Evolutionary conservation across 1,140 invertebrate genomes (phyloP), one percentile per base, ranked within the genome.

Genomic region (Cydia splendana): DNA sequence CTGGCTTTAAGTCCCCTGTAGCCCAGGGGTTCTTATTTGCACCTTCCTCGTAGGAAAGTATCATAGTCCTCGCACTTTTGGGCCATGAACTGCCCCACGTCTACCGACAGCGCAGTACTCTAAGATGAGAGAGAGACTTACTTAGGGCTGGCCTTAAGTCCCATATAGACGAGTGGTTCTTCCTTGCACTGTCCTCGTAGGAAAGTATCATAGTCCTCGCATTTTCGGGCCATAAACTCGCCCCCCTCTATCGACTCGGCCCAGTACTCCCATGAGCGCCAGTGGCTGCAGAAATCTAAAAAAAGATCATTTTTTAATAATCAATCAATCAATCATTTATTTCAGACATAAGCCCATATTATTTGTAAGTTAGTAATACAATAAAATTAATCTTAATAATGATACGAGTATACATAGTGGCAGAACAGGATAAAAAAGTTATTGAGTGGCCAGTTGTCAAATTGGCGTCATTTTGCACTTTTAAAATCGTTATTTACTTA

Each of bases 271-370:
- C 89, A 91, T 6, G 91, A 88, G 7, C 89, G 83, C 81, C 82
- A 84, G 79, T 93, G 91, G 75, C 89, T 91, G 79, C 91, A 93
- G 77, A 88, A 86, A 78, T 90, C 90, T 93, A 75, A 6, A 82
- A 85, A 51, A 10, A 38, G 18, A 20, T 74, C 5, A 34, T 15
- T 15, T 15, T 45, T 45, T 45, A 45, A 45, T 45, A 9, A 45
- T n/a, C n/a, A n/a, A n/a, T n/a, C n/a, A n/a, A n/a, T n/a, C n/a
- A n/a, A n/a, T n/a, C n/a, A n/a, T n/a, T n/a, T n/a, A n/a, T n/a
- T n/a, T n/a, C n/a, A n/a, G n/a, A n/a, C n/a, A n/a, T n/a, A n/a
- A n/a, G n/a, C n/a, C n/a, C n/a, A n/a, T n/a, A n/a, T n/a, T n/a
- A n/a, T n/a, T n/a, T n/a, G n/a, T n/a, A n/a, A n/a, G n/a, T n/a